These are phyloP conservation scores for Leguminivora glycinivorella DNA, from an alignment of 1,140 invertebrate genomes.

Conservation along the genomic window DNA sequence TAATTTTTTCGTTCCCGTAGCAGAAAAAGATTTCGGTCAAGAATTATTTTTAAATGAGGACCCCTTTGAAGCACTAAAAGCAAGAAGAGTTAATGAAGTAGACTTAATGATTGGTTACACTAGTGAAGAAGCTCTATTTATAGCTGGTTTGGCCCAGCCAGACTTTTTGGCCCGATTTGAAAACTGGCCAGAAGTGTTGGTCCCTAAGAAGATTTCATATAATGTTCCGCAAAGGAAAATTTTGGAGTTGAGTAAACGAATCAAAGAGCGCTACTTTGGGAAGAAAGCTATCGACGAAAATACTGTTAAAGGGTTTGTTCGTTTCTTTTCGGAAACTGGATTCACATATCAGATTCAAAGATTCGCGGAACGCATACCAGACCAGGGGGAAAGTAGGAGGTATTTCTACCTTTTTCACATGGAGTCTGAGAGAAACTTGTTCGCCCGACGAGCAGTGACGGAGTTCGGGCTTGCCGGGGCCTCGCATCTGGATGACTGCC, in stretches of 20 bases:
- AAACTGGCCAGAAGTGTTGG: constrained; percentile 29
- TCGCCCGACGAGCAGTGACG: not conserved
- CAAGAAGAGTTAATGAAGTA: constrained; percentile 73
- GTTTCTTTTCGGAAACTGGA: constrained; percentile 49
- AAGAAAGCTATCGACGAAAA: constrained; percentile 44
- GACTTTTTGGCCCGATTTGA: not conserved
- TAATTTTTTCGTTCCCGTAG: constrained; percentile 53
- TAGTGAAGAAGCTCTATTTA: constrained; percentile 71
- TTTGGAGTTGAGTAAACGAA: constrained; percentile 47
- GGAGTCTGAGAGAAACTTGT: constrained; percentile 17
- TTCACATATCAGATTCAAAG: constrained; percentile 62
- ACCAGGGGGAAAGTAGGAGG: constrained; percentile 1
- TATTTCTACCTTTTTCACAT: constrained; percentile 14
- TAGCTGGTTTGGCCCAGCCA: constrained; percentile 31
- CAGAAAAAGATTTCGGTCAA: constrained; percentile 60
- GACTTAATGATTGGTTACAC: constrained; percentile 80
- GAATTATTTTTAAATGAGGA: constrained; percentile 56
- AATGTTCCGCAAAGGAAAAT: constrained; percentile 30
- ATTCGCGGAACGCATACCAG: constrained; percentile 45
- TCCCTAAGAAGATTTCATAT: constrained; percentile 22
- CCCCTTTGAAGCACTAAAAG: constrained; percentile 49
- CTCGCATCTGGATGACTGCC: constrained; percentile 35
- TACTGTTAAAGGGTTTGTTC: constrained; percentile 42
- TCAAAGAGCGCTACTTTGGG: constrained; percentile 70
- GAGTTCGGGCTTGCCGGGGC: constrained; percentile 12